phyloP scores from a whole-genome alignment of 2,888 invertebrate species.

The Apotomis betuletana region DNA sequence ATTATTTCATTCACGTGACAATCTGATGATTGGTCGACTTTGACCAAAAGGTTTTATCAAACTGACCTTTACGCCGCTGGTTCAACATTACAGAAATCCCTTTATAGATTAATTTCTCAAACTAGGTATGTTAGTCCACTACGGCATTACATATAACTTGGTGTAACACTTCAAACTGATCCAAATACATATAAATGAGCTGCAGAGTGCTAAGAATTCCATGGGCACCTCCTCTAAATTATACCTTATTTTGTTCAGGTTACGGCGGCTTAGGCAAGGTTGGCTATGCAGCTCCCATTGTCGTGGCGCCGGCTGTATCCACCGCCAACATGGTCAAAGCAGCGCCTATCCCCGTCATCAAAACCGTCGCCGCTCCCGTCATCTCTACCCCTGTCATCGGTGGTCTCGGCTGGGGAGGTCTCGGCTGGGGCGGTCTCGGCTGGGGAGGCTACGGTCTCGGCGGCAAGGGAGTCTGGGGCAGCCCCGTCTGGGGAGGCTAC shows the following conservation, averaged over 20 bases:
- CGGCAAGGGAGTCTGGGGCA: slow-evolving; percentile 43
- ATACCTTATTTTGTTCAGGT: background rate
- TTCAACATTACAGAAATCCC: no score
- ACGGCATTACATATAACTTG: no score
- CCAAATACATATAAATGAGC: no score
- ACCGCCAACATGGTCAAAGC: slow-evolving; percentile 67
- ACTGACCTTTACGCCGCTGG: no score
- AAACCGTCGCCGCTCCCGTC: slow-evolving; percentile 55
- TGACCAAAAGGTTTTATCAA: no score
- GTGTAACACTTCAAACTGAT: no score
- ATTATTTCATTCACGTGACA: no score
- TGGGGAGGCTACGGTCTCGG: slow-evolving; percentile 42
- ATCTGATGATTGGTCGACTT: no score
- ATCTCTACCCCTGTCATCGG: slow-evolving; percentile 57
- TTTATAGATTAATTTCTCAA: no score
- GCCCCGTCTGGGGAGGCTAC: slow-evolving; percentile 41
- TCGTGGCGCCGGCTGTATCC: slow-evolving; percentile 66
- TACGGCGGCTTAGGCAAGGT: slow-evolving; percentile 19
- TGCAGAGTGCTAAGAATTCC: no score
- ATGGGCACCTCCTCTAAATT: no score
- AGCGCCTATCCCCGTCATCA: slow-evolving; percentile 68
- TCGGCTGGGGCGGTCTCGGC: slow-evolving; percentile 44
- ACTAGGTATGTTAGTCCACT: no score
- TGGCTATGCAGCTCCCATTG: slow-evolving; percentile 46
- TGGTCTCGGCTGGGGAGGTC: slow-evolving; percentile 56